Percentiles rank a stretch among this genome's conserved stretches.
These are phyloP conservation scores for Arvicanthis niloticus DNA, from an alignment of 2,113 vertebrate species.

Conservation along the genomic window DNA sequence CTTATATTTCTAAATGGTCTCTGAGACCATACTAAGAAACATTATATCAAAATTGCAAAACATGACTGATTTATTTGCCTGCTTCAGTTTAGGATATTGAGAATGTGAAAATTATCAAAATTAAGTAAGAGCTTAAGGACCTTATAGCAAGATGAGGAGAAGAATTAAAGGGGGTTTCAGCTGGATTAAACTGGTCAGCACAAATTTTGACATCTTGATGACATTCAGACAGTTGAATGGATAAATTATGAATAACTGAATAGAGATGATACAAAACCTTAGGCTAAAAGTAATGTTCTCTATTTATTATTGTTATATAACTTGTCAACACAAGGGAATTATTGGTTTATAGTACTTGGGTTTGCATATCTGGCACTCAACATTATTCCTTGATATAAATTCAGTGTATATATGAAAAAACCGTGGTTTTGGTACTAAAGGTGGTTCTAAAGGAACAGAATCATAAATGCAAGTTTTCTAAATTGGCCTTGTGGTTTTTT, in stretches of 20 bases:
- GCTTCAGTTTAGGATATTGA: neutral
- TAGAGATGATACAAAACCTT: neutral
- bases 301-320: neutral
- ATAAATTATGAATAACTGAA: neutral
- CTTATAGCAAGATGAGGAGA: neutral
- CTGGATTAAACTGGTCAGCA: neutral
- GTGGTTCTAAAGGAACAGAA: neutral
- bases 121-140: neutral
- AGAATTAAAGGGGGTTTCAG: neutral
- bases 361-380: neutral
- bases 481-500: neutral
- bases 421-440: neutral
- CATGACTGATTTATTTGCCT: neutral
- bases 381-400: constrained; percentile 34
- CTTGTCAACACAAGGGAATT: neutral
- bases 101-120: constrained; percentile 15
- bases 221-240: neutral
- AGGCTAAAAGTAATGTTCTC: neutral
- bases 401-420: neutral
- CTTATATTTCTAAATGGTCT: neutral
- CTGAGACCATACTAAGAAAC: neutral
- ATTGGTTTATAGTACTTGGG: neutral
- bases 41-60: constrained; percentile 25
- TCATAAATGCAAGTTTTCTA: neutral
- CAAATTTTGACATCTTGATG: neutral